These are phyloP conservation scores for Macrobrachium nipponense DNA, from an alignment of 1,140 invertebrate genomes.

Conservation along the genomic window DNA sequence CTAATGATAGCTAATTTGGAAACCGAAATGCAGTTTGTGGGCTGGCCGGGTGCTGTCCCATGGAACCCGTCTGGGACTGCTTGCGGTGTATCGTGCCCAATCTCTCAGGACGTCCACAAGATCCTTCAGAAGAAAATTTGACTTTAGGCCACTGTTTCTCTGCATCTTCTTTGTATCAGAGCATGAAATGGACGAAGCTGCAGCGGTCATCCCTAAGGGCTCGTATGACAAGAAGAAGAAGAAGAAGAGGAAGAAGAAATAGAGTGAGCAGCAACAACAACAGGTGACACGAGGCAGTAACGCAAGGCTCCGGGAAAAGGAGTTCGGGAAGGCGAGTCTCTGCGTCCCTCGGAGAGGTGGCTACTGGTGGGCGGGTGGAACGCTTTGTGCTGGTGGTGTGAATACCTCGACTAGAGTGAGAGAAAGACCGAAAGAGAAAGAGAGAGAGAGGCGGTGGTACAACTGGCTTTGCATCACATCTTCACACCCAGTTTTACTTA, in stretches of 20 bases:
- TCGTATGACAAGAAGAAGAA: no score
- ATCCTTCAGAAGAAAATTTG: no score
- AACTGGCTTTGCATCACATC: slow-evolving; percentile 2
- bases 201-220: no score
- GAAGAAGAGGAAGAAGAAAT: no score
- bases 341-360: background rate
- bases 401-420: slow-evolving; percentile 13
- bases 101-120: background rate
- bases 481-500: slow-evolving; percentile 16
- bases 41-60: background rate
- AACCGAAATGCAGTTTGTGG: slow-evolving; percentile 44
- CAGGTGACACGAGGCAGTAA: no score
- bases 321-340: no score
- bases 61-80: background rate
- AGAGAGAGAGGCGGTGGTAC: slow-evolving; percentile 26
- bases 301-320: no score
- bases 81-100: background rate
- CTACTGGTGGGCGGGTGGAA: background rate
- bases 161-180: no score
- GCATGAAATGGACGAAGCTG: no score
- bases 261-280: no score
- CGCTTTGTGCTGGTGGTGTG: no score
- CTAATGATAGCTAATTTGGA: slow-evolving; percentile 59
- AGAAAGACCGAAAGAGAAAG: slow-evolving; percentile 29
- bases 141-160: no score